These are phyloP conservation scores for Anaspis maculata DNA, from an alignment of 2,888 invertebrate species.

Conservation along the genomic window DNA sequence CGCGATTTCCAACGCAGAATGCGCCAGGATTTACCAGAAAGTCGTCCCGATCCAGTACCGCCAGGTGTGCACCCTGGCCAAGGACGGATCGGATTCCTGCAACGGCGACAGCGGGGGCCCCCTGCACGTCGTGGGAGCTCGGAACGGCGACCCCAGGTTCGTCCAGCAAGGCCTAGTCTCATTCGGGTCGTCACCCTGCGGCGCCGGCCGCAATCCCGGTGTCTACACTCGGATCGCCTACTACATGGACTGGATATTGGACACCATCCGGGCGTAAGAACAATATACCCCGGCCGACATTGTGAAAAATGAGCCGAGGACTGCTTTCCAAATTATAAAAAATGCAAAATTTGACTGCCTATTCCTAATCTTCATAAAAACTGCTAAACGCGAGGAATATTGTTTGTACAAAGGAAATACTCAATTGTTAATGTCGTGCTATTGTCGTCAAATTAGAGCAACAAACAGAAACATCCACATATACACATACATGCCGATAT, in stretches of 20 bases:
- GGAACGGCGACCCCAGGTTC: conserved; percentile 39
- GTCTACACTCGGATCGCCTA: conserved; percentile 58
- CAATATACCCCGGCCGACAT: neutral
- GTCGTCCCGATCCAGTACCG: conserved; percentile 25
- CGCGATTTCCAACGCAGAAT: conserved; percentile 34
- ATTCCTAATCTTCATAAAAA: too few species aligned
- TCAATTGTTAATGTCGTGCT: too few species aligned
- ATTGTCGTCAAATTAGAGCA: too few species aligned
- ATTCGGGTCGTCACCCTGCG: conserved; percentile 43
- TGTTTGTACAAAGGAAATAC: too few species aligned
- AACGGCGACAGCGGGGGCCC: conserved; percentile 64
- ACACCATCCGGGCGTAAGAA: conserved; percentile 38
- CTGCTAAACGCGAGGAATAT: too few species aligned
- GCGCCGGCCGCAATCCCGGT: conserved; percentile 54
- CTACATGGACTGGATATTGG: conserved; percentile 59
- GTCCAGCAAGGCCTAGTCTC: conserved; percentile 52
- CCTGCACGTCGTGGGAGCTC: conserved; percentile 41
- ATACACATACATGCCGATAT: too few species aligned
- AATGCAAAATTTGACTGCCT: too few species aligned
- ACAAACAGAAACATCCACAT: too few species aligned
- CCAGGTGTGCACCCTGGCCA: conserved; percentile 60
- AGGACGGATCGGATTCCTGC: conserved; percentile 52
- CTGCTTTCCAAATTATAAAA: too few species aligned
- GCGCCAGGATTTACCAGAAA: conserved; percentile 26
- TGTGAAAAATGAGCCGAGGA: conserved; percentile 17